Conservation (phyloP, 2,888 invertebrate species). For the Taphrorychus bicolor region DNA sequence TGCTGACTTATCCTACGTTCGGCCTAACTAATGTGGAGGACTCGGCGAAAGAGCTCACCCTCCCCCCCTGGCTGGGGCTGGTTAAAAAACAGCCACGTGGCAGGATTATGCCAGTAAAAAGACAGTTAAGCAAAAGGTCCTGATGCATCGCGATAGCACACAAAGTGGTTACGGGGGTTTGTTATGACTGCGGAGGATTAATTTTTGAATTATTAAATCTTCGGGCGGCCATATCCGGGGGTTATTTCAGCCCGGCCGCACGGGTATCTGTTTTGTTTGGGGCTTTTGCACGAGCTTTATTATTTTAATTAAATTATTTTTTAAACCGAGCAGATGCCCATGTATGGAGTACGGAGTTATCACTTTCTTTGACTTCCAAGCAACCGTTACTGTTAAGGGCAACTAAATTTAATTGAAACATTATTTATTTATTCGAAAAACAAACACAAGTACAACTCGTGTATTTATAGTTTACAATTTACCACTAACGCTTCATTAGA, state of each 20-base stretch:
- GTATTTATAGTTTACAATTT: no score
- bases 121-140: constrained; percentile 48
- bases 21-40: background rate
- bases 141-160: constrained; percentile 54
- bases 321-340: background rate
- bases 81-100: constrained; percentile 29
- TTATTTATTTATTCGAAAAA: no score
- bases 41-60: background rate
- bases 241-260: constrained; percentile 1
- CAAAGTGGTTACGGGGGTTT: constrained; percentile 54
- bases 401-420: no score
- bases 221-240: constrained; percentile 6
- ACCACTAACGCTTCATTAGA: no score
- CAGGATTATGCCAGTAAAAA: constrained; percentile 48
- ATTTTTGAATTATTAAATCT: constrained; percentile 56
- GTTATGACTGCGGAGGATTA: constrained; percentile 55
- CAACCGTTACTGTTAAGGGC: no score
- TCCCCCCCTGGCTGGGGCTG: background rate
- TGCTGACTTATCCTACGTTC: no score
- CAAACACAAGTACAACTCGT: no score
- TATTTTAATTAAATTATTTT: constrained; percentile 11
- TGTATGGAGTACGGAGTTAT: no score
- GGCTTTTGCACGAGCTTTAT: constrained; percentile 3
- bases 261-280: constrained; percentile 7
- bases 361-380: no score